These are phyloP conservation scores for Neodiprion lecontei DNA, from an alignment of 1,140 invertebrate species.

Conservation along the genomic window DNA sequence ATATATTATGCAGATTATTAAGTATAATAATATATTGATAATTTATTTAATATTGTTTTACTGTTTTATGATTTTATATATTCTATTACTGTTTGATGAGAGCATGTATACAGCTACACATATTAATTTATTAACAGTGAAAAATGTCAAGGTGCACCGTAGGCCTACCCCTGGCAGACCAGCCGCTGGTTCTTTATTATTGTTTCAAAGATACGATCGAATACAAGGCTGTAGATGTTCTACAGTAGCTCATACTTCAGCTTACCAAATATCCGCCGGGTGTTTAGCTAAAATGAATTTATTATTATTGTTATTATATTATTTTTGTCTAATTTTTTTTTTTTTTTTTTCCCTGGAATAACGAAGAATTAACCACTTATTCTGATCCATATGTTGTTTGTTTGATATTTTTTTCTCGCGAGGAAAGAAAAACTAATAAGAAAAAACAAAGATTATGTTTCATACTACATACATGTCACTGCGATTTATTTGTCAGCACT, in stretches of 20 bases:
- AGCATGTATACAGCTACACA: slow-evolving; percentile 40
- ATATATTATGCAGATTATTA: slow-evolving; percentile 59
- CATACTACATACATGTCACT: neutral
- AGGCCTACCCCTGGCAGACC: slow-evolving; percentile 30
- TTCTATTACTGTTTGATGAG: slow-evolving; percentile 59
- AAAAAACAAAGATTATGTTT: neutral
- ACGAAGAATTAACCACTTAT: neutral
- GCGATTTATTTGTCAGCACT: neutral
- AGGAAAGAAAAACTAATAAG: too few relatives aligned
- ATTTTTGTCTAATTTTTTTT: neutral
- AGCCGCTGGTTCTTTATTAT: slow-evolving; percentile 7
- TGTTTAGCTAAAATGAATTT: slow-evolving; percentile 23
- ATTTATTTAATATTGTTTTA: slow-evolving; percentile 62
- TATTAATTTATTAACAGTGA: slow-evolving; percentile 29
- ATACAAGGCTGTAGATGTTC: slow-evolving; percentile 31
- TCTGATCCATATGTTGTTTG: neutral
- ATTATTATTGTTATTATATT: neutral
- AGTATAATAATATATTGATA: slow-evolving; percentile 60
- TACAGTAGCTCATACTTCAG: slow-evolving; percentile 37
- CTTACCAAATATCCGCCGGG: slow-evolving; percentile 45
- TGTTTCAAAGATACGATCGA: slow-evolving; percentile 4
- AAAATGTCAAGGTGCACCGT: slow-evolving; percentile 33
- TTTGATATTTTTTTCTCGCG: neutral
- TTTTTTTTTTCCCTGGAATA: neutral
- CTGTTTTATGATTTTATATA: slow-evolving; percentile 63